A percentile compares a stretch with the other conserved stretches of the same genome.
Evolutionary conservation across 2,113 vertebrate genomes (phyloP).

Genomic region (Phylloscopus trochilus): DNA sequence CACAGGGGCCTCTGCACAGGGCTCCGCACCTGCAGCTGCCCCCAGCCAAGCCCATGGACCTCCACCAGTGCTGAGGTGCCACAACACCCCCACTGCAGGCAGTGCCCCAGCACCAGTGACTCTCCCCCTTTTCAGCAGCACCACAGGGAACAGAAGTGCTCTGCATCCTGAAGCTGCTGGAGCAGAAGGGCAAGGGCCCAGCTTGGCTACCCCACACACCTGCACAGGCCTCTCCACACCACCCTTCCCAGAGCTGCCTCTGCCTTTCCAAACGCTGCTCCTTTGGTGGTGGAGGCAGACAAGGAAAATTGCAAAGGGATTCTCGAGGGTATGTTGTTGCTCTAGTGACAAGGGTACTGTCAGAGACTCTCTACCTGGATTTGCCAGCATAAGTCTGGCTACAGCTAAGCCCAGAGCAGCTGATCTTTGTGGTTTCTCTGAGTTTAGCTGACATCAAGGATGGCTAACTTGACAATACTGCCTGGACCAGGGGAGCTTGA

Average conservation of each 20-base stretch:
- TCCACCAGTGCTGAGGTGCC: background rate
- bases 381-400: background rate
- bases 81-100: background rate
- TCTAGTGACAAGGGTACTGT: background rate
- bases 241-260: background rate
- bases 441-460: background rate
- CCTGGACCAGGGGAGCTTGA: background rate
- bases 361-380: no score
- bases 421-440: background rate
- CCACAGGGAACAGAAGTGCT: background rate
- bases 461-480: background rate
- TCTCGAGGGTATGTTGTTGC: background rate
- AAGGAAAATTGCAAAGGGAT: background rate
- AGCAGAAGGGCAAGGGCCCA: background rate
- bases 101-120: background rate
- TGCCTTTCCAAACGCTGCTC: background rate
- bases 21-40: background rate
- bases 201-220: background rate
- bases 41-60: background rate
- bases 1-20: background rate
- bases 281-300: background rate
- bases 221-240: background rate
- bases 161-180: background rate
- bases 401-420: background rate
- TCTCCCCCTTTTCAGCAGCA: background rate